A percentile compares a stretch with the other conserved stretches of the same genome.
Conservation (phyloP, 2,113 vertebrate species). For the Ceyx cyanopectus region DNA sequence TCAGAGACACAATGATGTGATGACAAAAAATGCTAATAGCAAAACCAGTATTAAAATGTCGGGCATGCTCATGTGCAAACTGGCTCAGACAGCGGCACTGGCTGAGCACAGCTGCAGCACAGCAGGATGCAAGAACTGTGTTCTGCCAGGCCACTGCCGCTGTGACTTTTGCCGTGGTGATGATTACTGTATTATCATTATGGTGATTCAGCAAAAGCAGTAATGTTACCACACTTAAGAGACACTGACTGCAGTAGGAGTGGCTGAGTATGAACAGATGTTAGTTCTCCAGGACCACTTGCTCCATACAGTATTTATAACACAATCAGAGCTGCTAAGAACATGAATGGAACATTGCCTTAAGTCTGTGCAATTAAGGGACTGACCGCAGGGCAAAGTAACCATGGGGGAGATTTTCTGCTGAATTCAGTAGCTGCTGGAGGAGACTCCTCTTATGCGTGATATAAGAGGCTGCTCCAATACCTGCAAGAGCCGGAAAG, state of each 20-base stretch:
- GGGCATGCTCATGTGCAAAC: neutral
- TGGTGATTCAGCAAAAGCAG: neutral
- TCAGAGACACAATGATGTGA: neutral
- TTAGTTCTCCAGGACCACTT: neutral
- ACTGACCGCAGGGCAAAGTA: neutral
- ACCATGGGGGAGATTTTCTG: neutral
- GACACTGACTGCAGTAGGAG: neutral
- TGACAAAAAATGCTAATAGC: neutral
- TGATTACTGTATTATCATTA: neutral
- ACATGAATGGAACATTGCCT: neutral
- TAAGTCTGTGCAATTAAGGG: neutral
- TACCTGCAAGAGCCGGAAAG: neutral
- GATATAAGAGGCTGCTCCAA: neutral
- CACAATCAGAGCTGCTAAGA: neutral
- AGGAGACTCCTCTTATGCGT: fast-evolving
- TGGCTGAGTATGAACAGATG: neutral
- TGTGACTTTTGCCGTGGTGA: neutral
- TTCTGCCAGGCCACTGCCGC: neutral
- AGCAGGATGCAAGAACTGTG: neutral
- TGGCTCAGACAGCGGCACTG: neutral
- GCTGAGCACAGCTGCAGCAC: neutral
- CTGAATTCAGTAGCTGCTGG: neutral
- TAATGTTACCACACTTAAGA: neutral
- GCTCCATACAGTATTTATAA: neutral
- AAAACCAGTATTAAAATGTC: neutral